Percentiles rank a stretch among this genome's conserved stretches.
Evolutionary conservation across 2,113 vertebrate species (phyloP).

Genomic region (Octodon degus): DNA sequence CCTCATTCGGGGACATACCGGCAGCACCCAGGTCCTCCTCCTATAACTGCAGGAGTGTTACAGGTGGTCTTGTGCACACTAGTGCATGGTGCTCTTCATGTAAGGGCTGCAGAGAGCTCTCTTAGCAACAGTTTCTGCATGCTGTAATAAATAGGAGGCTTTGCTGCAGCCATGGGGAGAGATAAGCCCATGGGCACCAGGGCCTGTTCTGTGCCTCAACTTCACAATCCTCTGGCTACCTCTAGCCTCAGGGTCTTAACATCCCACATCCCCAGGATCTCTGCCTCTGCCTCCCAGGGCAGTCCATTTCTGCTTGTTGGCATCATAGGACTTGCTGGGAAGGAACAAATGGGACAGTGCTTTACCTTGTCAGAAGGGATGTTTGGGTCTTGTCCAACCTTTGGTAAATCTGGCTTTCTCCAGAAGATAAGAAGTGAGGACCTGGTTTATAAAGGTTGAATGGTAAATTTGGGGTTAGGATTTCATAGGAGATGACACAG

Average conservation of each 20-base stretch:
- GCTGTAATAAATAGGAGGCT: neutral
- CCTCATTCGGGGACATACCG: neutral
- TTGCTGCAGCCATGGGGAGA: neutral
- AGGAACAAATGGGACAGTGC: neutral
- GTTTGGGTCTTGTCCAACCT: neutral
- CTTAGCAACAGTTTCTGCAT: neutral
- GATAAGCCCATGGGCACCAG: neutral
- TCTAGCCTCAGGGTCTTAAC: neutral
- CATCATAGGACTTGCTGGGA: neutral
- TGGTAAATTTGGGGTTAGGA: too few relatives aligned
- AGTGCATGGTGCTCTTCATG: neutral
- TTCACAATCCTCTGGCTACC: neutral
- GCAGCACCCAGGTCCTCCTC: neutral
- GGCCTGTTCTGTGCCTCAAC: neutral
- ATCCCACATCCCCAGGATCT: neutral
- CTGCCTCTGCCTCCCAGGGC: neutral
- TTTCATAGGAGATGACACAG: neutral
- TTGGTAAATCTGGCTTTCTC: neutral
- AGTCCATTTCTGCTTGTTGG: neutral
- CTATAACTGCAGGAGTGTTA: neutral
- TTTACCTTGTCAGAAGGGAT: neutral
- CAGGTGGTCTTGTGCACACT: neutral
- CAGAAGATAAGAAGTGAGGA: constrained; percentile 6
- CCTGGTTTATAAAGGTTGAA: neutral
- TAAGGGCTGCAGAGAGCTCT: neutral